phyloP scores from a whole-genome alignment of 1,140 invertebrate genomes.

The Zaprionus ghesquierei region DNA sequence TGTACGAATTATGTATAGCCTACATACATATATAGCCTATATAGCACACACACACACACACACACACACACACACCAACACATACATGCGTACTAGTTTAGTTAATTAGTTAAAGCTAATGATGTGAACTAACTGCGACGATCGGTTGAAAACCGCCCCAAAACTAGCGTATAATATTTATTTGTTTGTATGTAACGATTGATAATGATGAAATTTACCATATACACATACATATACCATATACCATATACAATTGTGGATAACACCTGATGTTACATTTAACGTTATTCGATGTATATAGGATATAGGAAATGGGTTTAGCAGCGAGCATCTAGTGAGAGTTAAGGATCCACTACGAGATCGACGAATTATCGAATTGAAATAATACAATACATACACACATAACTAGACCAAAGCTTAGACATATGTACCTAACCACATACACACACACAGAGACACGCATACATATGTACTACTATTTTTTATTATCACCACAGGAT shows the following conservation, averaged over 20 bases:
- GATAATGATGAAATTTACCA: slow-evolving; percentile 6
- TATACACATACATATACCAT: not conserved
- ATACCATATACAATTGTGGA: not conserved
- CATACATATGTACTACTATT: slow-evolving; percentile 60
- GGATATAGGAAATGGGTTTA: slow-evolving; percentile 4
- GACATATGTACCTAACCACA: slow-evolving; percentile 61
- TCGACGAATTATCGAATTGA: slow-evolving; percentile 40
- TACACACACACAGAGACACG: slow-evolving; percentile 17
- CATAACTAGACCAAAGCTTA: slow-evolving; percentile 77
- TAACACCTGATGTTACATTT: not conserved
- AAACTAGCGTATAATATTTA: slow-evolving; percentile 73
- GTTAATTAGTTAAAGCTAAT: slow-evolving; percentile 40
- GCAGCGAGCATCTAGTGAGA: not conserved
- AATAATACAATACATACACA: slow-evolving; percentile 37
- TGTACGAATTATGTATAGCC: not conserved
- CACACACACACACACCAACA: no score
- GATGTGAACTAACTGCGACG: slow-evolving; percentile 50
- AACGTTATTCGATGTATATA: slow-evolving; percentile 5
- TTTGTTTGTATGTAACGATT: slow-evolving; percentile 64
- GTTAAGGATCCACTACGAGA: not conserved
- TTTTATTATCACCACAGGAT: slow-evolving; percentile 37
- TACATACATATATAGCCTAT: not conserved
- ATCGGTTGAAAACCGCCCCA: slow-evolving; percentile 73
- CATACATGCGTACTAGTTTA: slow-evolving; percentile 43
- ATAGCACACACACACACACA: not conserved